Evolutionary conservation across 2,888 invertebrate genomes (phyloP), one percentile per base, ranked within the genome.

Genomic region (Nymphalis urticae): DNA sequence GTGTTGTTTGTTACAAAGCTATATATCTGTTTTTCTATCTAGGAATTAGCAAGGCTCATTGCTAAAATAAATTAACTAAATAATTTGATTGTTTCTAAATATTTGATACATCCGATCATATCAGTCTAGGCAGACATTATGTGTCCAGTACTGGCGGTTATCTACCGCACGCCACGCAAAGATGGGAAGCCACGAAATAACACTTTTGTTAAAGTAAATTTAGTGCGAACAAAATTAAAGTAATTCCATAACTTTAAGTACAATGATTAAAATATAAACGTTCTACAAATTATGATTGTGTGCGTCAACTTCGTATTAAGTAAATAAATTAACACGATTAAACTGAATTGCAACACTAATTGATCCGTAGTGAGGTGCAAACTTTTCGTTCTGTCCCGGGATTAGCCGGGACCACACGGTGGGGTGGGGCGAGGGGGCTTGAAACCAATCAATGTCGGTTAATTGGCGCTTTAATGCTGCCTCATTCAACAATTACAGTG

Each of bases 401-500:
- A 71, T 66, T 66, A 68, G 68, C 58, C 54, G 68, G 60, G 70
- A 70, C 72, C 70, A 72, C 66, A 56, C 50, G 68, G 47, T 19
- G 59, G 59, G 68, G 62, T 51, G 68, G 48, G 62, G 71, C 68
- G 68, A 54, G 24, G 66, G 54, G 59, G 72, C 68, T 17, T 81
- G 85, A 85, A 87, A 88, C 88, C 90, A 90, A 91, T 90, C 91
- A 90, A 89, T 89, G 90, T 91, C 84, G 83, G 83, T 86, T 91
- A 91, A 91, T 91, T 91, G 90, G 82, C 80, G 89, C 88, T 89
- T 90, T 91, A 91, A 90, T 91, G 87, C 83, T 86, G 85, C 87
- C 89, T 88, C 88, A 90, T 90, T 92, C 90, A 90, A 87, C 89
- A 90, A 90, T 91, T 91, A 87, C 85, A 82, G 82, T 81, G 85